Percentiles rank a stretch among this genome's conserved stretches.
These are phyloP conservation scores for Trachythela sp. DNA, from an alignment of 64 coral and sea anemone species.

Conservation along the genomic window DNA sequence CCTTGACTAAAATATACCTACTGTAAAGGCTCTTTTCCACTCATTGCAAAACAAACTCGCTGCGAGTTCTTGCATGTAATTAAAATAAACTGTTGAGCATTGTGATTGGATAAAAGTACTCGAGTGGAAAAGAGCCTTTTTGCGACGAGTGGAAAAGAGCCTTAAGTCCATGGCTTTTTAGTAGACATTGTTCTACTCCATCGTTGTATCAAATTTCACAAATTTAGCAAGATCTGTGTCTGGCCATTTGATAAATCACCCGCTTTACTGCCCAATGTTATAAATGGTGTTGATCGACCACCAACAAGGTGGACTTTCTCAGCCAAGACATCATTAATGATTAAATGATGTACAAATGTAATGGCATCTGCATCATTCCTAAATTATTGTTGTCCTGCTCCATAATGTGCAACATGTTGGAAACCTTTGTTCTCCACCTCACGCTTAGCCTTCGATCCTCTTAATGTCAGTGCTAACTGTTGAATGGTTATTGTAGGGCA, in stretches of 20 bases:
- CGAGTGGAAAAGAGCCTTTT: too few relatives aligned
- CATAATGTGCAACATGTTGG: not conserved
- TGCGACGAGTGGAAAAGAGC: too few relatives aligned
- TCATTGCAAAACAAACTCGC: too few relatives aligned
- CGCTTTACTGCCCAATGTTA: not conserved
- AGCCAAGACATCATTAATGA: not conserved
- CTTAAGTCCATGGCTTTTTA: too few relatives aligned
- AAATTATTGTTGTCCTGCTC: not conserved
- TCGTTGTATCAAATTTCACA: too few relatives aligned
- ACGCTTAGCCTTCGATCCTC: not conserved
- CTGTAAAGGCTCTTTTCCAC: too few relatives aligned
- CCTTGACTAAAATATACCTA: too few relatives aligned
- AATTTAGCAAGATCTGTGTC: not conserved
- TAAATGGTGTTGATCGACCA: not conserved
- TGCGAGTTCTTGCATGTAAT: too few relatives aligned
- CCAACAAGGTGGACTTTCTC: not conserved
- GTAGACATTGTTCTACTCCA: too few relatives aligned
- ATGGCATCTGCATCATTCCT: not conserved
- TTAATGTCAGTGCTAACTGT: not conserved
- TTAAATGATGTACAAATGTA: not conserved
- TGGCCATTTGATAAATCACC: not conserved
- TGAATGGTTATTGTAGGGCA: not conserved
- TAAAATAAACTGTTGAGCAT: too few relatives aligned
- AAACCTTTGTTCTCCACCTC: not conserved
- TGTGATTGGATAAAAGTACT: too few relatives aligned